Conservation (phyloP, 2,113 vertebrate genomes). For the Picathartes gymnocephalus region DNA sequence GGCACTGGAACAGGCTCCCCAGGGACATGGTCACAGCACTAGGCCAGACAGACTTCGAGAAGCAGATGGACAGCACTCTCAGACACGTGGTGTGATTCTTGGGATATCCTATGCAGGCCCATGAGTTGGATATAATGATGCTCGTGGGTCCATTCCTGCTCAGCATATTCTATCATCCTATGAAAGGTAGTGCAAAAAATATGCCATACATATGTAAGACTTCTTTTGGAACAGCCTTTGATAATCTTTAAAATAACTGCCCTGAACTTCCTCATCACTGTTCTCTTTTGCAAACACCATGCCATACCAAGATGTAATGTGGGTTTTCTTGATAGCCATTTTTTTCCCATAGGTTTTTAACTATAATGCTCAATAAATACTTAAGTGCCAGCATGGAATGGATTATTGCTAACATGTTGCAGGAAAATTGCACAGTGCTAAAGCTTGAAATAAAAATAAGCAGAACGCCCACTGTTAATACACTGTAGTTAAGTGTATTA, state of each 20-base stretch:
- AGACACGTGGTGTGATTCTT: neutral
- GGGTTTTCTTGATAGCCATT: neutral
- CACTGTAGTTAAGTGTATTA: conserved; percentile 61
- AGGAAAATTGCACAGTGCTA: conserved; percentile 64
- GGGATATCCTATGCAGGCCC: neutral
- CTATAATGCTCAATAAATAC: conserved; percentile 60
- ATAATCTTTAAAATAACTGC: conserved; percentile 9
- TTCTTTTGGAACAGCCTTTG: neutral
- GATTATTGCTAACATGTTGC: conserved; percentile 65
- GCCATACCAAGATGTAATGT: neutral
- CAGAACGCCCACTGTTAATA: conserved; percentile 66
- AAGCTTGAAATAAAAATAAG: conserved; percentile 70
- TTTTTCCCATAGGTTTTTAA: conserved; percentile 52
- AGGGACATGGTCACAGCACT: neutral
- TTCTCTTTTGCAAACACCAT: neutral
- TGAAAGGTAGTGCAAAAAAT: neutral
- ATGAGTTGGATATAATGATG: neutral
- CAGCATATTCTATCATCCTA: neutral
- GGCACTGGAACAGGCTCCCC: neutral
- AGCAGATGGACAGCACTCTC: neutral
- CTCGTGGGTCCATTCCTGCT: neutral
- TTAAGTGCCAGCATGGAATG: conserved; percentile 57
- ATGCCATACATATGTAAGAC: neutral
- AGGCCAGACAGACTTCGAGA: neutral
- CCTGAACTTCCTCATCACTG: neutral